Conservation (phyloP, 2,797 vertebrate genomes). For the Petrocephalus schoutedeni region DNA sequence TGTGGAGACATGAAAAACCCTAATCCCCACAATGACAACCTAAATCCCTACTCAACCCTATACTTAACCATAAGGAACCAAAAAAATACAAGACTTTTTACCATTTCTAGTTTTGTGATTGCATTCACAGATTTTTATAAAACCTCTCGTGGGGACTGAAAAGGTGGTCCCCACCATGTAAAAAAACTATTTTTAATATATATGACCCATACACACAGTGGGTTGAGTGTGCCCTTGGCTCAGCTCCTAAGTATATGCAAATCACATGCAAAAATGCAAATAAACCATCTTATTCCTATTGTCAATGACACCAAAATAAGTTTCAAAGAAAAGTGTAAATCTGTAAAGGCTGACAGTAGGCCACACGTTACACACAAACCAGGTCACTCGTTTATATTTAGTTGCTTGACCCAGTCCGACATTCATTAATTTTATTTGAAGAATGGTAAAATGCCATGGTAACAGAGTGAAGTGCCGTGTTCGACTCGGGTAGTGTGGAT, state of each 20-base stretch:
- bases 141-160: too few relatives aligned
- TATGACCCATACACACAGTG: background rate
- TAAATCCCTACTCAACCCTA: background rate
- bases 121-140: background rate
- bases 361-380: background rate
- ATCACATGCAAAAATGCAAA: background rate
- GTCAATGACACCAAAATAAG: background rate
- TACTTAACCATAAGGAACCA: background rate
- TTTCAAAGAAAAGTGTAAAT: background rate
- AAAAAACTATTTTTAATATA: background rate
- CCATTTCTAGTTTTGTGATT: background rate
- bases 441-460: background rate
- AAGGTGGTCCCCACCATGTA: background rate
- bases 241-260: background rate
- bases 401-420: background rate
- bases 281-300: background rate
- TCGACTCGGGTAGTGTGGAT: background rate
- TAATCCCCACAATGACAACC: background rate
- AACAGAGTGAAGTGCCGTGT: background rate
- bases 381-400: background rate
- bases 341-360: background rate
- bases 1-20: background rate
- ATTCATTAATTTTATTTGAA: background rate
- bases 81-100: background rate
- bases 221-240: background rate